phyloP scores from a whole-genome alignment of 2,888 invertebrate species.

The Alcis repandata region DNA sequence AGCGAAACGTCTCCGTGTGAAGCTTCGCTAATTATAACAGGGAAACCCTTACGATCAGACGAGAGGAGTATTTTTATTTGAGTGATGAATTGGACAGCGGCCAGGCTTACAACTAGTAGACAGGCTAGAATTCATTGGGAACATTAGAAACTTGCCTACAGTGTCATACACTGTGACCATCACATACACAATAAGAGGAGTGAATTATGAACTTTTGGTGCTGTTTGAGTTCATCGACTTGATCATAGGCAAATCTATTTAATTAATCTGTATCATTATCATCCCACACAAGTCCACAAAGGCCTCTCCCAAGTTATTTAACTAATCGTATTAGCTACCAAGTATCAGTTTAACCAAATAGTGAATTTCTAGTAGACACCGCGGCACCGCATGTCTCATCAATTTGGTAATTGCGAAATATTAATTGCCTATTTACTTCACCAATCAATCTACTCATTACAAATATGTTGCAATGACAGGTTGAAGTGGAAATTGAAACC shows the following conservation, averaged over 20 bases:
- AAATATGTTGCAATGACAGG: not conserved
- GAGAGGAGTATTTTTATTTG: slow-evolving; percentile 38
- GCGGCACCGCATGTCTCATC: not conserved
- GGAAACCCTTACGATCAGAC: slow-evolving; percentile 22
- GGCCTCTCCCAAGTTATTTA: too few relatives aligned
- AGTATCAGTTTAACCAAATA: too few relatives aligned
- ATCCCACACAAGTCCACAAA: too few relatives aligned
- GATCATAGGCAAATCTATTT: too few relatives aligned
- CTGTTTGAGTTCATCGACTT: too few relatives aligned
- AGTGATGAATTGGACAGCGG: slow-evolving; percentile 9
- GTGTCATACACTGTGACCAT: not conserved
- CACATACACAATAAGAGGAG: too few relatives aligned
- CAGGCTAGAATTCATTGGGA: not conserved
- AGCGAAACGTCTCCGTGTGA: slow-evolving; percentile 48
- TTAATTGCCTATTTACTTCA: not conserved
- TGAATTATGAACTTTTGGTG: too few relatives aligned
- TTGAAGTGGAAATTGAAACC: not conserved
- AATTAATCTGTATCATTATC: too few relatives aligned
- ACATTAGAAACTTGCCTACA: not conserved
- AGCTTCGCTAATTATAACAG: slow-evolving; percentile 36
- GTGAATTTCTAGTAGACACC: not conserved
- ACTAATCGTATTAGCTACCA: too few relatives aligned
- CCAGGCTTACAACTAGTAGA: not conserved
- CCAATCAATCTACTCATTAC: not conserved
- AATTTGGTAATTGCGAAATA: slow-evolving; percentile 1